Base-by-base conservation (phyloP, 2,113 vertebrate species). In the Catharus fuscescens region DNA sequence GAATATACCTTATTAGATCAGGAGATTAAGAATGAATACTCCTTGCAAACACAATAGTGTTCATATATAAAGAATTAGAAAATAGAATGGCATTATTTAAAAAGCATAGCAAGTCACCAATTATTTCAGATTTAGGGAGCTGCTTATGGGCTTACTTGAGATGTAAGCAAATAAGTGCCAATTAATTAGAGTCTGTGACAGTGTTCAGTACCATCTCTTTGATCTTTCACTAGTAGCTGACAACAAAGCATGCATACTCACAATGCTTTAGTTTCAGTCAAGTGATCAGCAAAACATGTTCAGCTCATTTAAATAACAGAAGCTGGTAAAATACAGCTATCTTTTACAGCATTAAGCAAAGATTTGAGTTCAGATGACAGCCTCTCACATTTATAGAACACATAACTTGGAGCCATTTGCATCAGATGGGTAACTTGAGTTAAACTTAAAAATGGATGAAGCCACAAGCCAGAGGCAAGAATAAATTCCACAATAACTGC, bases 261-360 rank as follows among this genome's bases (percentile, higher is more conserved):
- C 88, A 97, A 72, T 48, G 86, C 91, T 95, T 88, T 86, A 86
- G 88, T 95, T 96, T 94, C 96, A 97, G 92, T 94, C 86, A 96
- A 97, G 72, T 88, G 69, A 94, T 87, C 93, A 88, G 87, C 74
- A 60, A 86, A 92, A 94, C 92, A 67, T 48, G 70, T 85, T 96
- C 84, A 90, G 70, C 76, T 96, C 86, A 97, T 96, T 97, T 97
- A 95, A 97, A 97, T 97, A 96, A 96, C 89, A 96, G 77, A 95
- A 95, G 81, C 62, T 92, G 80, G 84, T 85, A 94, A 97, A 96
- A 96, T 90, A 88, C 62, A 92, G 54, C 84, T 96, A 95, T 96
- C 69, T 95, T 97, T 95, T 91, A 90, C n/a, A 93, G 89, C 80
- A 89, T 57, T 84, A 94, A 82, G 87, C 76, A 94, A 92, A 93